These are phyloP conservation scores for Ophioderma brevispina DNA, from an alignment of 35 echinoderm and acorn worm genomes.

Conservation along the genomic window DNA sequence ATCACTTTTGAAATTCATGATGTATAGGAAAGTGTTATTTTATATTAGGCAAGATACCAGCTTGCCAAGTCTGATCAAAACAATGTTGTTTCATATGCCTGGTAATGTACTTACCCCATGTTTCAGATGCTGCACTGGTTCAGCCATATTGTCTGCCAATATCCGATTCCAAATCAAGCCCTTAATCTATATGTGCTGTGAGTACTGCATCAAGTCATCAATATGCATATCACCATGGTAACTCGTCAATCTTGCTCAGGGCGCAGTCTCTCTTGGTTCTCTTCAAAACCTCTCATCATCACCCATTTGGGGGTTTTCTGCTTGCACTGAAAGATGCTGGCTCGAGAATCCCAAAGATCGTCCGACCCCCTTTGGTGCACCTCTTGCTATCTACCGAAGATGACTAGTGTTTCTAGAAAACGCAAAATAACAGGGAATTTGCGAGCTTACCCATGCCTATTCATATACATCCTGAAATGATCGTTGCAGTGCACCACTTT, in stretches of 20 bases:
- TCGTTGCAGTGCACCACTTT: neutral
- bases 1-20: too few species aligned
- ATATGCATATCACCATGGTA: slow-evolving; percentile 5
- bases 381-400: neutral
- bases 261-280: slow-evolving; percentile 7
- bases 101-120: neutral
- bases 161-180: neutral
- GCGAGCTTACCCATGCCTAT: neutral
- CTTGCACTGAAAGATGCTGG: neutral
- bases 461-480: neutral
- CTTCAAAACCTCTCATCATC: slow-evolving; percentile 6
- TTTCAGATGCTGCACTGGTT: neutral
- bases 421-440: neutral
- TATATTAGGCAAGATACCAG: too few species aligned
- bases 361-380: neutral
- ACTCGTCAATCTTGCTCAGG: slow-evolving; percentile 1
- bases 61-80: too few species aligned
- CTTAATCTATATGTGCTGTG: slow-evolving; percentile 6
- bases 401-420: neutral
- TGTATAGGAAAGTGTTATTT: too few species aligned
- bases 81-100: too few species aligned
- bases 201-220: neutral
- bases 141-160: neutral
- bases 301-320: neutral
- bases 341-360: neutral